Conservation (phyloP, 2,888 invertebrate species). For the Troglohyphantes excavatus region DNA sequence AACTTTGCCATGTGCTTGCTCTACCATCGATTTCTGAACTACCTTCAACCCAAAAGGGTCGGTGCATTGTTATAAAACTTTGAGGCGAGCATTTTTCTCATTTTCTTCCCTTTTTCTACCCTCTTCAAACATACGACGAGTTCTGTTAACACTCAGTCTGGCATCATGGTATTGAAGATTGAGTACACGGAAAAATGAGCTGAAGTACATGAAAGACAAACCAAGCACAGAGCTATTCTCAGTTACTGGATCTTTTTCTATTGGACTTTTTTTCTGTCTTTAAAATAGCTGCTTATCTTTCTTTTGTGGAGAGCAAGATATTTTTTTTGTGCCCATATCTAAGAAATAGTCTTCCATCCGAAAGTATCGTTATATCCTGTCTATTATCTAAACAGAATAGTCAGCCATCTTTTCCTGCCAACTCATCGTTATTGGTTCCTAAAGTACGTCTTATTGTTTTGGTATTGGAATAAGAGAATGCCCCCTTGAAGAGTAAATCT, state of each 20-base stretch:
- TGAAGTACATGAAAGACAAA: slow-evolving; percentile 60
- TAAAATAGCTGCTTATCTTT: not conserved
- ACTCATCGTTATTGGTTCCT: slow-evolving; percentile 42
- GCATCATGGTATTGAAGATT: slow-evolving; percentile 40
- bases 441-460: not conserved
- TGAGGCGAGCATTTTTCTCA: slow-evolving; percentile 2
- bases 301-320: not conserved
- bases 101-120: slow-evolving; percentile 34
- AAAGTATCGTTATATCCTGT: slow-evolving; percentile 30
- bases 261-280: not conserved
- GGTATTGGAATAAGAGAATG: not conserved
- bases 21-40: slow-evolving; percentile 26
- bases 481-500: not conserved
- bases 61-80: slow-evolving; percentile 54
- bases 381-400: slow-evolving; percentile 44
- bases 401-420: slow-evolving; percentile 17
- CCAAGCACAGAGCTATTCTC: slow-evolving; percentile 22
- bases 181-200: slow-evolving; percentile 48
- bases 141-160: slow-evolving; percentile 51
- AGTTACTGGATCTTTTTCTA: slow-evolving; percentile 18
- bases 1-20: not conserved
- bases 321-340: not conserved
- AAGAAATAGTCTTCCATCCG: slow-evolving; percentile 13
- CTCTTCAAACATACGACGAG: slow-evolving; percentile 50
- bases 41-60: not conserved